Percentiles rank a stretch among this genome's conserved stretches.
Evolutionary conservation across 2,113 vertebrate species (phyloP).

Genomic region (Stegostoma tigrinum): DNA sequence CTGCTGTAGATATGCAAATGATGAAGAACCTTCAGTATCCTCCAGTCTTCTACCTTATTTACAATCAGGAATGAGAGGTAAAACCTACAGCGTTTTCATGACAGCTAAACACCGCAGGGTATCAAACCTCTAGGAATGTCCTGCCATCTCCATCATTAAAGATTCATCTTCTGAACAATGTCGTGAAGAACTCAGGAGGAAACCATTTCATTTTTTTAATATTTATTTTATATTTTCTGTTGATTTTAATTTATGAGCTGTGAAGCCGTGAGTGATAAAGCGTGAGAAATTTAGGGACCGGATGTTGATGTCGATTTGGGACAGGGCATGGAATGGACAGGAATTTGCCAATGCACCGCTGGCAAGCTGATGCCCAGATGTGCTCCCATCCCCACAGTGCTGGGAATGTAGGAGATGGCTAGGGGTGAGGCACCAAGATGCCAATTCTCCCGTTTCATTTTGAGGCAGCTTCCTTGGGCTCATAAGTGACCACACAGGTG

Average conservation of each 20-base stretch:
- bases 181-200: background rate
- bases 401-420: no score
- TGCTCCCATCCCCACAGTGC: no score
- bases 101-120: background rate
- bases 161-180: background rate
- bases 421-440: no score
- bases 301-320: background rate
- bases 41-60: background rate
- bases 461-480: no score
- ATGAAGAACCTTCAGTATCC: background rate
- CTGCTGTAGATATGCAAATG: background rate
- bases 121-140: background rate
- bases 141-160: background rate
- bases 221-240: background rate
- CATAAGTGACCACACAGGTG: no score
- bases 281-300: background rate
- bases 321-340: background rate
- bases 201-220: background rate
- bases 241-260: background rate
- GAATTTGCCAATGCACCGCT: background rate
- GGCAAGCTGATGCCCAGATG: no score
- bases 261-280: background rate
- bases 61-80: background rate
- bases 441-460: no score
- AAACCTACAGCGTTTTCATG: no score